phyloP scores from a whole-genome alignment of 1,140 invertebrate species.

The Ostrea denselamellosa region DNA sequence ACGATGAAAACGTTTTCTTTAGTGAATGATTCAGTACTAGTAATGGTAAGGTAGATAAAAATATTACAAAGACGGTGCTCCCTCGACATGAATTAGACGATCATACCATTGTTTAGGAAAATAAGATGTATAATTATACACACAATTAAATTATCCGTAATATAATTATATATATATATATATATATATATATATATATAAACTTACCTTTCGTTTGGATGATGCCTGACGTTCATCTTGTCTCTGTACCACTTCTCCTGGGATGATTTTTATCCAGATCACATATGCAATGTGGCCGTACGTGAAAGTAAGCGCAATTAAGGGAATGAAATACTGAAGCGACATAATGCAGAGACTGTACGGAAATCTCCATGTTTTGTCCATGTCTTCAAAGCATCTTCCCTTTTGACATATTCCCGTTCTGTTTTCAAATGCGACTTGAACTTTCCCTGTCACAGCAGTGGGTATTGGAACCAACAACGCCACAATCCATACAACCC shows the following conservation, averaged over 20 bases:
- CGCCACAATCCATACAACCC: slow-evolving; percentile 86
- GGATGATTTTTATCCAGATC: slow-evolving; percentile 92
- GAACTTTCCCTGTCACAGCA: slow-evolving; percentile 61
- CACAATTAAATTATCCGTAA: not conserved
- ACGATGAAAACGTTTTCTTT: too few relatives aligned
- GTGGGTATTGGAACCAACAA: slow-evolving; percentile 67
- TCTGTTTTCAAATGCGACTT: slow-evolving; percentile 39
- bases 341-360: slow-evolving; percentile 89
- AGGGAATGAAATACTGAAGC: slow-evolving; percentile 91
- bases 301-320: slow-evolving; percentile 89
- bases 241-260: slow-evolving; percentile 90
- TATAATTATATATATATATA: too few relatives aligned
- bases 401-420: slow-evolving; percentile 51
- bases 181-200: not conserved
- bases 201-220: slow-evolving; percentile 91
- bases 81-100: too few relatives aligned
- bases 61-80: too few relatives aligned
- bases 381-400: slow-evolving; percentile 64
- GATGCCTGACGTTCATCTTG: slow-evolving; percentile 90
- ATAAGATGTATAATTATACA: too few relatives aligned
- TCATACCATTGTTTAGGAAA: too few relatives aligned
- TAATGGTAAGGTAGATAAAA: too few relatives aligned
- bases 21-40: too few relatives aligned
- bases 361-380: slow-evolving; percentile 78
- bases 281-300: slow-evolving; percentile 91